Evolutionary conservation across 2,888 invertebrate species (phyloP), one percentile per base, ranked within the genome.

Genomic region (Drosophila merina): DNA sequence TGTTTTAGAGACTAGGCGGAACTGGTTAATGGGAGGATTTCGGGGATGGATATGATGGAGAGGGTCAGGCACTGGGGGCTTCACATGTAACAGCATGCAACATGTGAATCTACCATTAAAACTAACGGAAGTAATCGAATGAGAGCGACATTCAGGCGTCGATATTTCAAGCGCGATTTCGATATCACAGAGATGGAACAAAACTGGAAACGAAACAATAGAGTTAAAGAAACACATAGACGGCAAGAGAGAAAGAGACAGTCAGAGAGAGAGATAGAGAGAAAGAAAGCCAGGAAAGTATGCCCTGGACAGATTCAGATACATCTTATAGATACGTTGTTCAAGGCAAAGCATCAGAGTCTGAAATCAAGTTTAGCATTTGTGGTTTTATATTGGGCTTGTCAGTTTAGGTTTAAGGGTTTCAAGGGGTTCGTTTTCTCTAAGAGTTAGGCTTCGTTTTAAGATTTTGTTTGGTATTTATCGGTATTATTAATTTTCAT

Each of bases 51-150:
- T 26, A 10, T 26, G 25, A 30, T 5, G 7, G 10, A n/a, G 25
- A n/a, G 31, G 45, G 38, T 28, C 40, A 51, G 25, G 57, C 40
- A 42, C 9, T 31, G 14, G 40, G 1, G 57, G 14, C 44, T 31
- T n/a, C 62, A 64, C 64, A 60, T 64, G 62, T 31, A 64, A 64
- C 64, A 8, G 64, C 64, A 64, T 64, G 64, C 64, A 64, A 44
- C 47, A 64, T 64, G 63, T 64, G 63, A 5, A 45, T 26, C 51
- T 60, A 51, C 25, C 45, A 60, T 33, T 48, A 60, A 31, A 52
- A 64, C 47, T 38, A 36, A 38, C 45, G 51, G 8, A 38, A 25
- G 36, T 47, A 30, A 51, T 45, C 25, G 30, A 10, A 26, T 14
- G 7, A 26, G n/a, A n/a, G 9, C 44, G 36, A 14, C 10, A 12